Evolutionary conservation across 2,797 vertebrate species (phyloP), one percentile per base, ranked within the genome.

Genomic region (Furcifer pardalis): DNA sequence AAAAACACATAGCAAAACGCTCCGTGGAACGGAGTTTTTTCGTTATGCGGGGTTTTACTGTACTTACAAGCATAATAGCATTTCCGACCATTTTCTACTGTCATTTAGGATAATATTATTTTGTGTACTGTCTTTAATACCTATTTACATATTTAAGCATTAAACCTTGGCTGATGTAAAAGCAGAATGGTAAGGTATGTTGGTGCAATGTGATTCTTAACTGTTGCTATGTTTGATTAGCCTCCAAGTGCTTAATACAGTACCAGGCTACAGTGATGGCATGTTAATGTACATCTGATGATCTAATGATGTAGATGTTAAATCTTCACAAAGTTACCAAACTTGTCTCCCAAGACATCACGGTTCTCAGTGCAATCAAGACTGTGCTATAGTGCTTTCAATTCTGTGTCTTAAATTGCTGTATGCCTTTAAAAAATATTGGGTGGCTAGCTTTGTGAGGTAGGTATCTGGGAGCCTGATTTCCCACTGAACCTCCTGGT

Each of bases 261-360:
- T 60, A 46, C 62, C 32, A 21, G 66, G 46, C 30, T 71, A 52
- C 66, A 40, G n/a, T 23, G 35, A 52, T 78, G 56, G 1, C 44
- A 0, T 79, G 85, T 19, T 74, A 79, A 66, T 68, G 76, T 87
- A 72, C 42, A 73, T 12, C 2, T 56, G 74, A 49, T 86, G 66
- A 78, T 35, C 9, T 56, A 78, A 40, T 30, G 7, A 21, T 13
- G 37, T 72, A n/a, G 65, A 59, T 7, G 86, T 77, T 59, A 62
- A 77, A 81, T 80, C 40, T 77, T 21, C 4, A 52, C 23, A 77
- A 30, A 84, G 9, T 80, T 1, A 68, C 78, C 44, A 77, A 82
- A 65, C 65, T 32, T 56, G n/a, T 65, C 75, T 85, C 46, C 7
- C 37, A 62, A 65, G 15, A 91, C 30, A 49, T 78, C 7, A 44